A percentile compares a stretch with the other conserved stretches of the same genome.
These are phyloP conservation scores for Sterna hirundo DNA, from an alignment of 2,113 vertebrate genomes.

Conservation along the genomic window DNA sequence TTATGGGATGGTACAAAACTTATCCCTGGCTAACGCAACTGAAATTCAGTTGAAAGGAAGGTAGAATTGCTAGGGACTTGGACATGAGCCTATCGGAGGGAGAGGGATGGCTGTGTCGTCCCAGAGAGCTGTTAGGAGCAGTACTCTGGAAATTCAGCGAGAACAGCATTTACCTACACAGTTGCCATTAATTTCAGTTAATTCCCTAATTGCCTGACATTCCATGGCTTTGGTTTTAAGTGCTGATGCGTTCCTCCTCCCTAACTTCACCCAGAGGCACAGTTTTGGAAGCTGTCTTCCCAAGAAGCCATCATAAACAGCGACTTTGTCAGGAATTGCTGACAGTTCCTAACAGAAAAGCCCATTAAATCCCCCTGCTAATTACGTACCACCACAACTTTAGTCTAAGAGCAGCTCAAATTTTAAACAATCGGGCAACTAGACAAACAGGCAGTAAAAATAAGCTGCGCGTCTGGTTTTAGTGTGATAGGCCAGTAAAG, in stretches of 20 bases:
- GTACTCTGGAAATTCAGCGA: neutral
- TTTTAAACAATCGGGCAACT: neutral
- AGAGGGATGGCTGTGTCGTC: neutral
- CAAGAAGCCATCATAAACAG: neutral
- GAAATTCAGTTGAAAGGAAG: neutral
- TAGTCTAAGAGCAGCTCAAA: neutral
- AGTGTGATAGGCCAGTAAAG: neutral
- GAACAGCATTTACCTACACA: neutral
- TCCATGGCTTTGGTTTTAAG: neutral
- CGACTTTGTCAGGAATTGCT: neutral
- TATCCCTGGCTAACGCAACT: neutral
- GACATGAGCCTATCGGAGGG: accelerated
- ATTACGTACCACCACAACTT: neutral
- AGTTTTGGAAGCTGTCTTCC: neutral
- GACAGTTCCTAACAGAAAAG: neutral
- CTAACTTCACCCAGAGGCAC: neutral
- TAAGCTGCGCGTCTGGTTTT: neutral
- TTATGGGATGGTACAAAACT: neutral
- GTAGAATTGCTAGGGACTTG: neutral
- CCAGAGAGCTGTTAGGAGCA: neutral
- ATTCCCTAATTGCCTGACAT: neutral
- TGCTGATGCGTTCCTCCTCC: neutral
- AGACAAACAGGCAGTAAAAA: neutral
- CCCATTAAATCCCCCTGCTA: neutral
- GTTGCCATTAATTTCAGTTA: neutral